These are phyloP conservation scores for Drosophila leontia DNA, from an alignment of 1,140 invertebrate genomes.

Conservation along the genomic window DNA sequence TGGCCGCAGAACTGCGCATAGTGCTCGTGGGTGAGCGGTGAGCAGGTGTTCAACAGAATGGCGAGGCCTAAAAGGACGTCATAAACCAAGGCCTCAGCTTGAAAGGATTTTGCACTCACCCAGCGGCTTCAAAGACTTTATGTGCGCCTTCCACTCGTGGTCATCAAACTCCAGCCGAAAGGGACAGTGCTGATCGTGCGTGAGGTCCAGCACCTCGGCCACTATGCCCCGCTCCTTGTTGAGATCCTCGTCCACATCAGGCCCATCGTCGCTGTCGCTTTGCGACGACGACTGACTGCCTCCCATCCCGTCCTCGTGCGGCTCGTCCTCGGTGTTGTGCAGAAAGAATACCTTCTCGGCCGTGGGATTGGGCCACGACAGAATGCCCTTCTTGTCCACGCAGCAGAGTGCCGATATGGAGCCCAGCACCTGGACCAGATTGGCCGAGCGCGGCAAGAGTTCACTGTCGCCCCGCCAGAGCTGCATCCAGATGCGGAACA, in stretches of 20 bases:
- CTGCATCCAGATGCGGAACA: conserved; percentile 86
- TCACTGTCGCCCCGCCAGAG: conserved; percentile 88
- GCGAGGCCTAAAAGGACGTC: conserved; percentile 87
- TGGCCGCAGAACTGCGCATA: conserved; percentile 98
- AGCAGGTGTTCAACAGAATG: conserved; percentile 97
- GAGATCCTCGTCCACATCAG: conserved; percentile 59
- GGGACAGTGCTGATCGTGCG: conserved; percentile 94
- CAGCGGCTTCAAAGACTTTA: conserved; percentile 95
- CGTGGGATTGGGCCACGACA: conserved; percentile 98
- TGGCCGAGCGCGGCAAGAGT: conserved; percentile 91
- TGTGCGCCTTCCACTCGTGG: conserved; percentile 93
- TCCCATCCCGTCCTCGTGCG: conserved; percentile 51
- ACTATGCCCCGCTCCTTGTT: conserved; percentile 85
- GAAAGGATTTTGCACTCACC: conserved; percentile 82
- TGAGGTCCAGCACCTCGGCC: conserved; percentile 91
- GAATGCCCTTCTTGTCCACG: conserved; percentile 98
- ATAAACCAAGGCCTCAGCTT: too few species aligned
- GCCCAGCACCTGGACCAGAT: conserved; percentile 95
- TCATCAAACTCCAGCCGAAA: conserved; percentile 98
- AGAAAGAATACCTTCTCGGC: conserved; percentile 98
- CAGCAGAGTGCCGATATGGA: conserved; percentile 97
- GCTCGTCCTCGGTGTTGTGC: conserved; percentile 87
- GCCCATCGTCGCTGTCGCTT: conserved; percentile 65
- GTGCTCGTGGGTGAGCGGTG: conserved; percentile 92
- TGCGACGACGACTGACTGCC: conserved; percentile 59